These are phyloP conservation scores for Catharus ustulatus DNA, from an alignment of 2,797 vertebrate genomes.

Conservation along the genomic window DNA sequence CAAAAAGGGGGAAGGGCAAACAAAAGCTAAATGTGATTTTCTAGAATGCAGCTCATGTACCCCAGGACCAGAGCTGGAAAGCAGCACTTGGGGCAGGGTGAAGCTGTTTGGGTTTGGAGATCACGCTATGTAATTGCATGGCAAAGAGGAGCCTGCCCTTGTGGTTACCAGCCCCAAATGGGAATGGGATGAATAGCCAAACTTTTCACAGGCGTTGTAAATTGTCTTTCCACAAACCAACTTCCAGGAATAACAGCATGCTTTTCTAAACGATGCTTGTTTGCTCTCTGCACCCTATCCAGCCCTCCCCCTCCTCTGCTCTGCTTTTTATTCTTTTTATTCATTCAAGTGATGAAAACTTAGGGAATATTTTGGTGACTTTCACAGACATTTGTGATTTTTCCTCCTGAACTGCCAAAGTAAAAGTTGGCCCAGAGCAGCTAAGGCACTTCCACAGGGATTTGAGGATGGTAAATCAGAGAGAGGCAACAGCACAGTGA, in stretches of 20 bases:
- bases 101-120: slow-evolving; percentile 38
- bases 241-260: slow-evolving; percentile 72
- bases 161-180: slow-evolving; percentile 46
- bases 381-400: slow-evolving; percentile 63
- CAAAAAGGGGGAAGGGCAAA: not conserved
- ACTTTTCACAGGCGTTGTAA: slow-evolving; percentile 62
- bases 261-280: slow-evolving; percentile 68
- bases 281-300: slow-evolving; percentile 42
- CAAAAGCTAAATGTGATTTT: not conserved
- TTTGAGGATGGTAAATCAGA: slow-evolving; percentile 60
- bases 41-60: not conserved
- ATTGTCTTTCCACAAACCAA: slow-evolving; percentile 63
- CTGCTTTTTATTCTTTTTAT: slow-evolving; percentile 51
- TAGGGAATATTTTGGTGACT: slow-evolving; percentile 45
- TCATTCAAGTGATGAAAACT: slow-evolving; percentile 60
- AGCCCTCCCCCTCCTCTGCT: slow-evolving; percentile 20
- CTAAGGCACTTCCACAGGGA: slow-evolving; percentile 50
- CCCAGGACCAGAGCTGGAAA: not conserved
- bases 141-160: slow-evolving; percentile 33
- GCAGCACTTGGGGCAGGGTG: not conserved
- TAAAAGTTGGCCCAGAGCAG: slow-evolving; percentile 25
- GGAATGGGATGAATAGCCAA: slow-evolving; percentile 48
- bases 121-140: not conserved
- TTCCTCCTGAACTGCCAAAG: slow-evolving; percentile 60
- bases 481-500: slow-evolving; percentile 38